Evolutionary conservation across 2,797 vertebrate genomes (phyloP), one percentile per base, ranked within the genome.

Genomic region (Mareca penelope): DNA sequence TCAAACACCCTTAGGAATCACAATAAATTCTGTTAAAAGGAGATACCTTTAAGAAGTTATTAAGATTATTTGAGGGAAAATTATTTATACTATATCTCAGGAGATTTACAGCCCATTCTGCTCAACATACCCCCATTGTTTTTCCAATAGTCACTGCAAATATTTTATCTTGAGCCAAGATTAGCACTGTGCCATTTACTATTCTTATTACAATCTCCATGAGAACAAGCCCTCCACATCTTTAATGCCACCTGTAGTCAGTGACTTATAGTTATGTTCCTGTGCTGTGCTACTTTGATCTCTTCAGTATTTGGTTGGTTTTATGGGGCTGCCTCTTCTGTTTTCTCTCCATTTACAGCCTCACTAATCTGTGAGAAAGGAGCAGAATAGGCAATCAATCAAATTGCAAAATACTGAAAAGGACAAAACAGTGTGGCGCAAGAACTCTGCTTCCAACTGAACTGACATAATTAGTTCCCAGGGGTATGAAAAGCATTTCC

Each of bases 311-410:
- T 40, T 44, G 68, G 76, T 26, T 87, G 94, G 19, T 93, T 95
- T 92, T 93, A 94, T 75, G 93, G 80, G 56, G 55, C 95, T 93
- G 85, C 80, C 87, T 92, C 85, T 82, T 79, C 92, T 88, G 94
- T 81, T 96, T 91, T 69, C 93, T 81, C 86, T 69, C 69, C 23
- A 0, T 95, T 95, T 95, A 92, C 5, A 0, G 92, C 93, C 90
- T 79, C 29, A 8, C 93, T 85, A 79, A 91, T 40, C 68, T 29
- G 17, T 23, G 71, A 7, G 15, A 79, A 76, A 85, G 90, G 91
- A 94, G 90, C 71, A 60, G 88, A 81, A 76, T 2, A 64, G 11
- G 83, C 52, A 50, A 90, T 93, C 83, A 21, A 93, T 95, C 95
- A 93, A 89, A 85, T 24, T 1, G 2, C 87, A 75, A 78, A 96